These are phyloP conservation scores for Halisarca cf. caerulea DNA, from an alignment of 37 sponge, comb jelly and placozoan genomes.

Conservation along the genomic window DNA sequence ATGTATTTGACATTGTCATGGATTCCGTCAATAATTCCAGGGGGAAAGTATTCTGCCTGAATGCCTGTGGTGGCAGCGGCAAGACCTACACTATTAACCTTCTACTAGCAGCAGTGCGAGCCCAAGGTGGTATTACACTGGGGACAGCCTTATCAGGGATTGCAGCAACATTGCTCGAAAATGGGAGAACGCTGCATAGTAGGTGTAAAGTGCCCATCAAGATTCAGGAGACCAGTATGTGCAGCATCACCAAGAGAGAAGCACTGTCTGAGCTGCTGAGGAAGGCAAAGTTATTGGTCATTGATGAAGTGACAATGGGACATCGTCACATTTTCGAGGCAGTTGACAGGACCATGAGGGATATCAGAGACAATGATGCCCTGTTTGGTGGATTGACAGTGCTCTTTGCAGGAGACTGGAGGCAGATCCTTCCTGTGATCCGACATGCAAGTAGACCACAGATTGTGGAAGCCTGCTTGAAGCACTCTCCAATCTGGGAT, in stretches of 20 bases:
- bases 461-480: not conserved
- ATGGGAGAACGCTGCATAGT: slow-evolving; percentile 37
- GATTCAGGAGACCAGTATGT: not conserved
- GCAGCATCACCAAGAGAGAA: not conserved
- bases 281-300: not conserved
- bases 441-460: too few species aligned
- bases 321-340: slow-evolving; percentile 7
- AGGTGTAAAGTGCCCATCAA: not conserved
- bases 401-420: slow-evolving; percentile 35
- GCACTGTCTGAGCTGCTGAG: not conserved
- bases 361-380: not conserved
- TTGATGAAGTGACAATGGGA: slow-evolving; percentile 7
- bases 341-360: slow-evolving; percentile 12
- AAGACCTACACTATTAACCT: slow-evolving; percentile 48
- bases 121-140: slow-evolving; percentile 17
- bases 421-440: slow-evolving; percentile 44
- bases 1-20: not conserved
- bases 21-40: not conserved
- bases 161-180: slow-evolving; percentile 31
- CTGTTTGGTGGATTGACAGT: slow-evolving; percentile 27
- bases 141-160: slow-evolving; percentile 36
- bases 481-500: not conserved
- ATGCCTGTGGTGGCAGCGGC: slow-evolving; percentile 38
- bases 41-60: slow-evolving; percentile 17
- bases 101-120: slow-evolving; percentile 19